These are phyloP conservation scores for Gymnoscopelus microlampas DNA, from an alignment of 2,797 vertebrate genomes.

Conservation along the genomic window DNA sequence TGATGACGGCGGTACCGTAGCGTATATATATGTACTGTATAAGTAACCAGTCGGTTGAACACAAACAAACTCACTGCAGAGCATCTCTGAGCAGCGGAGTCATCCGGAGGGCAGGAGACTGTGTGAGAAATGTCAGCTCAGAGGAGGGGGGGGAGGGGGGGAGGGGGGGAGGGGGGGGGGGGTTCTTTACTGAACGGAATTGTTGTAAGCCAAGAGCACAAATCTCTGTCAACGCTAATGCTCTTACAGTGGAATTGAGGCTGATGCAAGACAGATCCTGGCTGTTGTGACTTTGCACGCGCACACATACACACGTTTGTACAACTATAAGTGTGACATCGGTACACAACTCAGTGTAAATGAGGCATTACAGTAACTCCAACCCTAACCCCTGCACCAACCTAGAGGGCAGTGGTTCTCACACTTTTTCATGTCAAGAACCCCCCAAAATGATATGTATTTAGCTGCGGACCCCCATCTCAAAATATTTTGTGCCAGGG, in stretches of 20 bases:
- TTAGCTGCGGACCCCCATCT: no score
- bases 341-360: no score
- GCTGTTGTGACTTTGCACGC: conserved; percentile 4
- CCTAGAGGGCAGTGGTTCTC: no score
- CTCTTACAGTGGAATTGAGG: conserved; percentile 41
- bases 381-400: no score
- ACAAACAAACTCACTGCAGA: not conserved
- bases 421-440: no score
- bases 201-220: conserved; percentile 24
- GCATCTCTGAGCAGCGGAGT: conserved; percentile 25
- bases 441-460: no score
- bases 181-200: not conserved
- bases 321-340: conserved; percentile 1
- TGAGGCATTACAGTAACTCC: no score
- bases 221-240: conserved; percentile 33
- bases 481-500: no score
- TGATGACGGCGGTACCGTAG: no score
- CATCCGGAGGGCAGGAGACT: conserved; percentile 23
- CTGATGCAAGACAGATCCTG: conserved; percentile 55
- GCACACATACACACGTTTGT: conserved; percentile 14
- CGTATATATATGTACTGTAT: no score
- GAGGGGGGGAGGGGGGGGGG: not conserved
- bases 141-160: conserved; percentile 18
- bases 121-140: conserved; percentile 55
- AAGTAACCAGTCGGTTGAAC: no score